A percentile compares a stretch with the other conserved stretches of the same genome.
phyloP scores from a whole-genome alignment of 2,797 vertebrate genomes.

The Micrastur ruficollis region DNA sequence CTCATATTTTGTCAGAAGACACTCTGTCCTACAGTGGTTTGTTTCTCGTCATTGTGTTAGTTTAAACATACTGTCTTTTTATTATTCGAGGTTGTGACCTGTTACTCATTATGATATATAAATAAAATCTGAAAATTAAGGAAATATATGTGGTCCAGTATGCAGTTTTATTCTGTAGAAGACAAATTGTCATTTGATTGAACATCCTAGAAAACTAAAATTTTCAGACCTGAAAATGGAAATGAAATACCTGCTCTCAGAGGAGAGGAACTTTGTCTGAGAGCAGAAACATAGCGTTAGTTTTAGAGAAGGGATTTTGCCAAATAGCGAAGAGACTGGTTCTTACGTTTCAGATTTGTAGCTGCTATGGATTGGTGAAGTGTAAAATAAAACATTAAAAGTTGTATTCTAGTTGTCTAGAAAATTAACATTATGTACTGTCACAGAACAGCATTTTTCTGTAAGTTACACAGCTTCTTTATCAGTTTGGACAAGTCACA shows the following conservation, averaged over 20 bases:
- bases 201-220: background rate
- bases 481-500: background rate
- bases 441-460: background rate
- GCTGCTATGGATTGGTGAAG: background rate
- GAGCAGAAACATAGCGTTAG: background rate
- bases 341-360: background rate
- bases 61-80: background rate
- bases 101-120: background rate
- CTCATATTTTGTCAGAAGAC: constrained; percentile 49
- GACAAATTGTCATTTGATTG: background rate
- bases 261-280: background rate
- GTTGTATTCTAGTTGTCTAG: background rate
- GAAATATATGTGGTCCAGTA: background rate
- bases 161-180: background rate
- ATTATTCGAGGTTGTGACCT: background rate
- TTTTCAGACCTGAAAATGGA: background rate
- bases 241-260: background rate
- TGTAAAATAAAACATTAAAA: background rate
- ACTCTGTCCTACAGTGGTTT: background rate
- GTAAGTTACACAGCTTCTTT: background rate
- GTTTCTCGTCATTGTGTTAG: background rate
- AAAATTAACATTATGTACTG: background rate
- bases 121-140: constrained; percentile 10
- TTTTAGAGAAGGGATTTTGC: background rate
- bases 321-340: background rate